Evolutionary conservation across 1,140 invertebrate species (phyloP).

Genomic region (Drosophila fuyamai): DNA sequence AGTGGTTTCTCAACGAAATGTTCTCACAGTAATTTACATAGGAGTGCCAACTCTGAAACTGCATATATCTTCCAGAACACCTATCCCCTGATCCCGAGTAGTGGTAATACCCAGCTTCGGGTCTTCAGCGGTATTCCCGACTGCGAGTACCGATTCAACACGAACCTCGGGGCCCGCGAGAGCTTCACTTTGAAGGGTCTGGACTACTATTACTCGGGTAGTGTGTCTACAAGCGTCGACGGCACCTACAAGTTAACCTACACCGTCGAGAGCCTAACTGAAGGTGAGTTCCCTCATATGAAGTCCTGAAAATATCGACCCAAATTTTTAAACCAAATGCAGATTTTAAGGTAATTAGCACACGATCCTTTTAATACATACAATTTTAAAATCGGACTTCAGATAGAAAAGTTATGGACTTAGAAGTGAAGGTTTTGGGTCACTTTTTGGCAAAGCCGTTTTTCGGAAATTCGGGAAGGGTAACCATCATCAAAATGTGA

Average conservation of each 20-base stretch:
- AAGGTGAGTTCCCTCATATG: slow-evolving; percentile 35
- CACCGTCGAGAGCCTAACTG: slow-evolving; percentile 45
- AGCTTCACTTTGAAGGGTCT: slow-evolving; percentile 65
- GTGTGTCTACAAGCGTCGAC: slow-evolving; percentile 39
- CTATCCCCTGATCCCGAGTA: slow-evolving; percentile 87
- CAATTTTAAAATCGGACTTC: too few relatives aligned
- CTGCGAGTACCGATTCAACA: slow-evolving; percentile 79
- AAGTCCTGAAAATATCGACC: too few relatives aligned
- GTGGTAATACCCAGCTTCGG: slow-evolving; percentile 88
- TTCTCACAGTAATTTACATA: too few relatives aligned
- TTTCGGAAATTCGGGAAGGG: too few relatives aligned
- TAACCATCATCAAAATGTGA: too few relatives aligned
- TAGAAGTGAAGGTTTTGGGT: too few relatives aligned
- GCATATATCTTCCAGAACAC: slow-evolving; percentile 83
- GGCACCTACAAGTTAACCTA: slow-evolving; percentile 55
- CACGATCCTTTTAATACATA: too few relatives aligned
- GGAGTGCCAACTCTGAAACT: neutral
- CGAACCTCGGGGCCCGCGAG: slow-evolving; percentile 41
- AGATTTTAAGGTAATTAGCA: too few relatives aligned
- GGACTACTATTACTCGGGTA: slow-evolving; percentile 75
- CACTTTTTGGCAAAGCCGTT: too few relatives aligned
- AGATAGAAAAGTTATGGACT: too few relatives aligned
- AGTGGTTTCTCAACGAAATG: too few relatives aligned
- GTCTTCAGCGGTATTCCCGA: slow-evolving; percentile 88
- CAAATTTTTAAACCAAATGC: too few relatives aligned